Percentiles rank a stretch among this genome's conserved stretches.
phyloP scores from a whole-genome alignment of 1,140 invertebrate genomes.

The Drosophila bifasciata region DNA sequence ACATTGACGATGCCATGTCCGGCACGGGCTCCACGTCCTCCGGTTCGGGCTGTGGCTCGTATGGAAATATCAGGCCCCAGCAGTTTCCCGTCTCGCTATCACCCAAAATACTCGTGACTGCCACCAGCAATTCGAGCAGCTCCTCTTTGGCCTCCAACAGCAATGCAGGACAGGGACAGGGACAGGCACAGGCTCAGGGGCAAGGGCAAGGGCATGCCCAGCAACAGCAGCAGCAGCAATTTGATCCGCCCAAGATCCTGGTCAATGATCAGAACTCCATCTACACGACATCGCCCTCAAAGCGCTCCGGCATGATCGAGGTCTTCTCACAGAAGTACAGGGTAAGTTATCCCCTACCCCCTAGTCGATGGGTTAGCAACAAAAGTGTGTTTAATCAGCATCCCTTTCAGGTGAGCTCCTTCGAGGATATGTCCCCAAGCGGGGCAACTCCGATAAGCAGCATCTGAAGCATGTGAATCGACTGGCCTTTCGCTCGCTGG shows the following conservation, averaged over 20 bases:
- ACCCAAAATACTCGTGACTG: constrained; percentile 78
- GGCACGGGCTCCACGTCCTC: constrained; percentile 68
- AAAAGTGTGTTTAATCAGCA: constrained; percentile 31
- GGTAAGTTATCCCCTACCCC: constrained; percentile 22
- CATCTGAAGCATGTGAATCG: constrained; percentile 81
- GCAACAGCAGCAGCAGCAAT: constrained; percentile 65
- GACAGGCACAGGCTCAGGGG: constrained; percentile 13
- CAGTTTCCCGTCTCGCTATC: constrained; percentile 81
- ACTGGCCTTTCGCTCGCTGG: constrained; percentile 79
- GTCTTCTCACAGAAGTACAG: constrained; percentile 84
- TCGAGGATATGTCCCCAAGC: constrained; percentile 83
- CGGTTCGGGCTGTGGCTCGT: constrained; percentile 60
- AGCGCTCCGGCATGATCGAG: constrained; percentile 80
- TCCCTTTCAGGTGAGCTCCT: constrained; percentile 71
- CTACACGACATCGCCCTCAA: constrained; percentile 84
- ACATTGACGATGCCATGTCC: constrained; percentile 77
- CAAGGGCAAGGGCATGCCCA: constrained; percentile 29
- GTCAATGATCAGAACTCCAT: constrained; percentile 84
- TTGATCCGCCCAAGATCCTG: constrained; percentile 84
- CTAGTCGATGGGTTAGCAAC: no score
- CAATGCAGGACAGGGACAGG: constrained; percentile 28
- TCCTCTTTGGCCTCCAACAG: constrained; percentile 70
- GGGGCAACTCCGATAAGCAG: constrained; percentile 52
- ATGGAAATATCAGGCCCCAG: constrained; percentile 71
- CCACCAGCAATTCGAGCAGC: constrained; percentile 77